phyloP scores from a whole-genome alignment of 1,140 invertebrate species.

The Limonius californicus region DNA sequence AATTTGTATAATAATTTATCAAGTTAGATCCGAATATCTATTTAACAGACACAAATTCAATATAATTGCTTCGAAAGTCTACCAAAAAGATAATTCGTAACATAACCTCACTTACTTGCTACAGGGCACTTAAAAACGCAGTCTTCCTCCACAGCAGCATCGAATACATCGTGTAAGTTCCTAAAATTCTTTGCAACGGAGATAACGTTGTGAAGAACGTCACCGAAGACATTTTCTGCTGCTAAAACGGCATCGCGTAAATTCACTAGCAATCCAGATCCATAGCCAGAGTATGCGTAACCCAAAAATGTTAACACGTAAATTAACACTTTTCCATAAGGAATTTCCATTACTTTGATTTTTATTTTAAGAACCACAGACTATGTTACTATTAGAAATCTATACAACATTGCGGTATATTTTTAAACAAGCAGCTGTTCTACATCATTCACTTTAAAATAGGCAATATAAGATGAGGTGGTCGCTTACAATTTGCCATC shows the following conservation, averaged over 20 bases:
- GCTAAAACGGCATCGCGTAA: constrained; percentile 73
- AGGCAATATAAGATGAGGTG: no score
- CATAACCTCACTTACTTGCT: constrained; percentile 51
- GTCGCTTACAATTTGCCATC: no score
- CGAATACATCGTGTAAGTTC: constrained; percentile 74
- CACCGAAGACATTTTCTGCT: constrained; percentile 71
- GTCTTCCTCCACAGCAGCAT: constrained; percentile 78
- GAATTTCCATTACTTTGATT: constrained; percentile 56
- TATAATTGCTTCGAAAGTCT: no score
- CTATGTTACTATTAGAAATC: no score
- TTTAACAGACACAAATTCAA: no score
- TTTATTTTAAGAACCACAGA: no score
- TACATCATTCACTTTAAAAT: no score
- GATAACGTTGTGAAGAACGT: constrained; percentile 69
- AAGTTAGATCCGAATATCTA: no score
- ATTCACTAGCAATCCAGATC: constrained; percentile 67
- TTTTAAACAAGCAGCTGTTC: no score
- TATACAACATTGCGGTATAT: no score
- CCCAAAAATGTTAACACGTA: constrained; percentile 71
- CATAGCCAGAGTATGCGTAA: constrained; percentile 75
- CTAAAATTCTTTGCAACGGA: constrained; percentile 73
- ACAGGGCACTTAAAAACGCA: constrained; percentile 71
- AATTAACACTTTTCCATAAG: constrained; percentile 69
- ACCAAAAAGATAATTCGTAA: neutral
- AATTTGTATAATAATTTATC: no score